Evolutionary conservation across 23 tunicate species (phyloP).

Genomic region (Trididemnum miniatum): DNA sequence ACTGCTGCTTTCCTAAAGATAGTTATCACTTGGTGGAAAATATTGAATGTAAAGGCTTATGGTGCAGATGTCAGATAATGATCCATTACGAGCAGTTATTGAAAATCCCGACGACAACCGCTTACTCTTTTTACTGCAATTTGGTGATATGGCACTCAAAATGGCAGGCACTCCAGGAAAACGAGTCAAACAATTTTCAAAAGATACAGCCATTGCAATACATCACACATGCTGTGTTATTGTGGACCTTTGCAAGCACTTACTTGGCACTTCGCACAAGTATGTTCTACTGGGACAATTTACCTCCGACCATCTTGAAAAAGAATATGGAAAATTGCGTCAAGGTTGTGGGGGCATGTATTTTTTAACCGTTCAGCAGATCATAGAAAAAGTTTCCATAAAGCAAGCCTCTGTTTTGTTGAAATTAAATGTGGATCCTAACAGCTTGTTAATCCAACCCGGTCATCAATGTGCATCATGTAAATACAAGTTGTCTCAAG

Average conservation of each 20-base stretch:
- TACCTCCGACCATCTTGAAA: conserved; percentile 9
- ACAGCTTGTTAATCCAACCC: background rate
- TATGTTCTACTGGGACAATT: conserved; percentile 24
- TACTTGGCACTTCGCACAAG: background rate
- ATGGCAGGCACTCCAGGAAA: conserved; percentile 6
- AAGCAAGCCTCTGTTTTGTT: conserved; percentile 5
- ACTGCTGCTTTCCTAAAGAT: conserved; percentile 1
- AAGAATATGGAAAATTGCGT: conserved; percentile 5
- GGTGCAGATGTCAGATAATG: background rate
- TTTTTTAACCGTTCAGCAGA: conserved; percentile 8
- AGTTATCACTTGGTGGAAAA: conserved; percentile 25
- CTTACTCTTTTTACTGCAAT: background rate
- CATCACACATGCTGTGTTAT: conserved; percentile 20
- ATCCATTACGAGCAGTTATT: conserved; percentile 5
- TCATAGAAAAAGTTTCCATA: conserved; percentile 11
- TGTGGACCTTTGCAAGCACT: conserved; percentile 1
- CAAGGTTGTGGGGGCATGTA: conserved; percentile 18
- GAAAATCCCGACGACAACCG: background rate
- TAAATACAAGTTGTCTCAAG: background rate
- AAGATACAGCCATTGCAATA: conserved; percentile 16
- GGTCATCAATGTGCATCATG: conserved; percentile 13
- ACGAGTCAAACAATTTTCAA: background rate
- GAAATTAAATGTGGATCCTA: background rate
- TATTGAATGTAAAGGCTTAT: background rate
- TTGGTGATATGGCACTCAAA: conserved; percentile 33